Evolutionary conservation across 2,888 invertebrate species (phyloP).

Genomic region (Drepana falcataria): DNA sequence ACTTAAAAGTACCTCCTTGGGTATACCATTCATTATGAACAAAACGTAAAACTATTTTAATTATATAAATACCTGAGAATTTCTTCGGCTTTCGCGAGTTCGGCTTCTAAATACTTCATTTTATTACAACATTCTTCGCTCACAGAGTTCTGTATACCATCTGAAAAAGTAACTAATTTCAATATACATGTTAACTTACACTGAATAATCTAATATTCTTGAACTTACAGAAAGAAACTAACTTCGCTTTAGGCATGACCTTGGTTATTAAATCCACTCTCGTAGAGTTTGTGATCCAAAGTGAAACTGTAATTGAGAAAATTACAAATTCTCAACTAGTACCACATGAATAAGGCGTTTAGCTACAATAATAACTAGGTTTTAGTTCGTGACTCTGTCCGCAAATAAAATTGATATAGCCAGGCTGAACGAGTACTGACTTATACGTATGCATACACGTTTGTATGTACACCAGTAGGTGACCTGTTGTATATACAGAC

Average conservation of each 20-base stretch:
- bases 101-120: conserved; percentile 48
- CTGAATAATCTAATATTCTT: conserved; percentile 12
- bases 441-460: too few relatives aligned
- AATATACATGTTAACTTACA: background rate
- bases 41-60: too few relatives aligned
- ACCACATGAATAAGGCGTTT: background rate
- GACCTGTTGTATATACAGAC: too few relatives aligned
- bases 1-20: too few relatives aligned
- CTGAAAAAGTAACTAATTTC: conserved; percentile 12
- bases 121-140: conserved; percentile 52
- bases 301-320: conserved; percentile 36
- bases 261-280: conserved; percentile 39
- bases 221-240: conserved; percentile 40
- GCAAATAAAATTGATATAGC: too few relatives aligned
- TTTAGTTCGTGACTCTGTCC: too few relatives aligned
- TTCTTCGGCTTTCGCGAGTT: conserved; percentile 48
- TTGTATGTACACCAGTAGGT: too few relatives aligned
- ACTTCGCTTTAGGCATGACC: conserved; percentile 33
- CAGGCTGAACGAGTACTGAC: too few relatives aligned
- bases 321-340: conserved; percentile 13
- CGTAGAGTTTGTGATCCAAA: conserved; percentile 32
- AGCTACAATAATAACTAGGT: too few relatives aligned
- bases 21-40: too few relatives aligned
- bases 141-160: conserved; percentile 26
- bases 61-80: conserved; percentile 42